Percentiles rank a stretch among this genome's conserved stretches.
Conservation (phyloP, 2,888 invertebrate genomes). For the Microdon myrmicae region DNA sequence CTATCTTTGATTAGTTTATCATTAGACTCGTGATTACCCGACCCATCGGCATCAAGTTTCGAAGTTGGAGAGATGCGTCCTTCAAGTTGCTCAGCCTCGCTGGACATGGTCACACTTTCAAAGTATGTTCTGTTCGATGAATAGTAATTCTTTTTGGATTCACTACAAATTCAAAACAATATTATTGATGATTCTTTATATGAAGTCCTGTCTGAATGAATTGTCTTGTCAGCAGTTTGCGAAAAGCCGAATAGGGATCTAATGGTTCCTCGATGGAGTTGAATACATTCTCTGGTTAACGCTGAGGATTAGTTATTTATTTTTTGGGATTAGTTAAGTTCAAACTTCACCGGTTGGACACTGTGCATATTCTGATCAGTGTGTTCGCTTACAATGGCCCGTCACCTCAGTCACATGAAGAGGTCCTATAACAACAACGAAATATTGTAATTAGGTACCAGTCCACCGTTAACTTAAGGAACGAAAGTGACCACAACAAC, state of each 20-base stretch:
- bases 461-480: constrained; percentile 3
- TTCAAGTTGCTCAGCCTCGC: constrained; percentile 18
- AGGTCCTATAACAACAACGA: constrained; percentile 10
- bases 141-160: no score
- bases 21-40: constrained; percentile 55
- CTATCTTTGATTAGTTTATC: constrained; percentile 51
- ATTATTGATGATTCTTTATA: no score
- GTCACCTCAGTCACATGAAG: constrained; percentile 26
- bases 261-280: no score
- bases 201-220: no score
- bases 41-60: constrained; percentile 62
- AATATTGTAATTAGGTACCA: constrained; percentile 3
- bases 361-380: constrained; percentile 36
- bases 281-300: no score
- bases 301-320: no score
- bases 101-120: constrained; percentile 36
- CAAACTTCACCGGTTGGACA: constrained; percentile 42
- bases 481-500: constrained; percentile 4
- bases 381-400: constrained; percentile 41
- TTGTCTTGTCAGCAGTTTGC: no score
- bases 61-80: not conserved
- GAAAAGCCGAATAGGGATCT: no score
- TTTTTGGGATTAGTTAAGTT: constrained; percentile 4
- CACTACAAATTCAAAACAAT: no score
- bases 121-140: no score